Base-by-base conservation (phyloP, 2,797 vertebrate species). In the Hephaestus fuliginosus region DNA sequence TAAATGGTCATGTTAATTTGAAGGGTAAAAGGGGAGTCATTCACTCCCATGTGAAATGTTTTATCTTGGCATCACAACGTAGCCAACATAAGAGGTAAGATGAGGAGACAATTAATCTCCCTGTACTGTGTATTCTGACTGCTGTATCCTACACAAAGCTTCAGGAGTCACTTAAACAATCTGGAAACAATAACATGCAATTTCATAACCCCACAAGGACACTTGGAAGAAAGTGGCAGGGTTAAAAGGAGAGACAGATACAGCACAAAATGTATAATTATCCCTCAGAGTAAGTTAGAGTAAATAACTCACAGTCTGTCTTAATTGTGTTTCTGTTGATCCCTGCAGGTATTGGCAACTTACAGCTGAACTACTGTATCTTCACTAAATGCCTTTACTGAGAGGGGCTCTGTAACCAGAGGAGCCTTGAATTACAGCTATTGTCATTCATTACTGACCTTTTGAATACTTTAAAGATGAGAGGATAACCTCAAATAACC, bases 31-130 rank as follows among this genome's bases (percentile, higher is more conserved):
- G 2, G 53, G 2, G 39, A 82, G 48, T 64, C 36, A 46, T 74
- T 78, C 46, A 69, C 57, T 78, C 74, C 74, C 33, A 53, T 43
- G 41, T 52, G 12, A 79, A 70, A 70, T 13, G 12, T 39, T 84
- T 74, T 8, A 58, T 71, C 65, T 61, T 76, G 43, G 36, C 46
- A 55, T 68, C 39, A 70, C 15, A 76, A 57, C 28, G 18, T 22
- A 36, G 53, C 17, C 1, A 3, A 60, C 15, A 11, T 20, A 51
- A n/a, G 18, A 46, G 25, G 33, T 12, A 53, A 57, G 15, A 69
- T 13, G n/a, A 48, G n/a, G 28, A 58, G 17, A 22, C 6, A 25
- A 25, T 25, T 25, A 25, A 66, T 62, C 53, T 65, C 5, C 28
- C 15, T 57, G 7, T 7, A 7, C 22, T n/a, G 41, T 17, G 49